These are phyloP conservation scores for Tarsius wallacei DNA, from an alignment of 2,797 vertebrate genomes.

Conservation along the genomic window DNA sequence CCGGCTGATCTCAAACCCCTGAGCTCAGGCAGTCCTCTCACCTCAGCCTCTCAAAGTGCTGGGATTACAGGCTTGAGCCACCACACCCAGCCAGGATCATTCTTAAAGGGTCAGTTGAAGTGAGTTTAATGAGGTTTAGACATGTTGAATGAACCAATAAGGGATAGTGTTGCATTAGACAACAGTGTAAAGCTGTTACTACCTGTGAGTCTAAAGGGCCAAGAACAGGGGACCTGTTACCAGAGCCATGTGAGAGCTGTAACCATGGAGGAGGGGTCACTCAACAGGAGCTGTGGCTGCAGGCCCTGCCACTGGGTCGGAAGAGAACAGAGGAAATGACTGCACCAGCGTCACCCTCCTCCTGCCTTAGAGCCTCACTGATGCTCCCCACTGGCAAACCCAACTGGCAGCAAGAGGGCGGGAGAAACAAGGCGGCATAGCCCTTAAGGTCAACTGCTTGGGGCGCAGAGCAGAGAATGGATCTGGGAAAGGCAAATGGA, in stretches of 20 bases:
- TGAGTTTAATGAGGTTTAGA: not conserved
- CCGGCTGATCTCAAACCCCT: too few species aligned
- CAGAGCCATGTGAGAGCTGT: not conserved
- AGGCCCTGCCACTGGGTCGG: not conserved
- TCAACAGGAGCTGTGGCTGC: not conserved
- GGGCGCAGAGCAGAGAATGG: not conserved
- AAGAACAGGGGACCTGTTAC: not conserved
- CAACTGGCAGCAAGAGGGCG: not conserved
- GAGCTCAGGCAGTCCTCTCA: too few species aligned
- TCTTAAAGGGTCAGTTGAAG: not conserved
- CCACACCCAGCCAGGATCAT: too few species aligned
- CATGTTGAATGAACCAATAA: not conserved
- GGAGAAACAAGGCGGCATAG: not conserved
- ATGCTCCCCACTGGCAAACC: not conserved
- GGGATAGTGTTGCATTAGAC: not conserved
- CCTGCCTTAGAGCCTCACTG: not conserved
- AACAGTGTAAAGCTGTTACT: not conserved
- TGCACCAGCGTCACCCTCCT: not conserved
- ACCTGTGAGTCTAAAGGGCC: not conserved
- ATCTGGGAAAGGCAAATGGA: not conserved
- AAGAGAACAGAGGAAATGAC: not conserved
- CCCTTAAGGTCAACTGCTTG: not conserved
- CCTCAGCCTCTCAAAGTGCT: too few species aligned
- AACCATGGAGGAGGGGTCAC: not conserved
- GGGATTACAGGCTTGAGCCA: too few species aligned